phyloP scores from a whole-genome alignment of 2,797 vertebrate genomes.

The Bryconaethiops microstoma region DNA sequence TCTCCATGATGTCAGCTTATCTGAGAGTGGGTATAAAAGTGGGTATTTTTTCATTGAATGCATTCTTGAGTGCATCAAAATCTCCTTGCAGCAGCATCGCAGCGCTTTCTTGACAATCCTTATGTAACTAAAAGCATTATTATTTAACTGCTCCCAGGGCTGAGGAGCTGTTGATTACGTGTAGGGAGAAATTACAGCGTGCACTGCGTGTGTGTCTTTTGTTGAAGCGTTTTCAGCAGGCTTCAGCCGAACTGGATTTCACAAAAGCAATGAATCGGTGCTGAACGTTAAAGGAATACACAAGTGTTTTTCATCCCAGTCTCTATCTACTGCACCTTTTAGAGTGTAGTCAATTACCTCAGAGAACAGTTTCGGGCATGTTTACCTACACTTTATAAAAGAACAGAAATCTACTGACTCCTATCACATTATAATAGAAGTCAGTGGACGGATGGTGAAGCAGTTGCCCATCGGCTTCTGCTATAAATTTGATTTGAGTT shows the following conservation, averaged over 20 bases:
- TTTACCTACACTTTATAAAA: not conserved
- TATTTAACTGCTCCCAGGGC: slow-evolving; percentile 6
- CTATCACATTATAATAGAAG: not conserved
- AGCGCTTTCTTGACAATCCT: slow-evolving; percentile 6
- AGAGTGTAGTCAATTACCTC: not conserved
- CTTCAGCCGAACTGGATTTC: not conserved
- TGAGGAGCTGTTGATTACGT: slow-evolving; percentile 21
- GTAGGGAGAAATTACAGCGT: not conserved
- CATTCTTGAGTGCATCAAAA: slow-evolving; percentile 16
- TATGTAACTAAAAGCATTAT: slow-evolving; percentile 21
- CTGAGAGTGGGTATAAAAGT: not conserved
- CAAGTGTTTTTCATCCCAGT: not conserved
- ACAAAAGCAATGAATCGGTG: not conserved
- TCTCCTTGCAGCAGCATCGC: not conserved
- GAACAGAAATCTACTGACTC: not conserved
- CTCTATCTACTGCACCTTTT: not conserved
- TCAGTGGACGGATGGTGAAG: not conserved
- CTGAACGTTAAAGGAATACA: not conserved
- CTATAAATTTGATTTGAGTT: not conserved
- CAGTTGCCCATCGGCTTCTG: not conserved
- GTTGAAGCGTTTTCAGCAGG: not conserved
- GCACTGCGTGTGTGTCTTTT: not conserved
- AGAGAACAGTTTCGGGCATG: not conserved
- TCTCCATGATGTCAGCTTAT: not conserved
- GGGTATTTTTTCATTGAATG: slow-evolving; percentile 20